Base-by-base conservation (phyloP, 2,797 vertebrate genomes). In the Neosilurus mollespiculum region DNA sequence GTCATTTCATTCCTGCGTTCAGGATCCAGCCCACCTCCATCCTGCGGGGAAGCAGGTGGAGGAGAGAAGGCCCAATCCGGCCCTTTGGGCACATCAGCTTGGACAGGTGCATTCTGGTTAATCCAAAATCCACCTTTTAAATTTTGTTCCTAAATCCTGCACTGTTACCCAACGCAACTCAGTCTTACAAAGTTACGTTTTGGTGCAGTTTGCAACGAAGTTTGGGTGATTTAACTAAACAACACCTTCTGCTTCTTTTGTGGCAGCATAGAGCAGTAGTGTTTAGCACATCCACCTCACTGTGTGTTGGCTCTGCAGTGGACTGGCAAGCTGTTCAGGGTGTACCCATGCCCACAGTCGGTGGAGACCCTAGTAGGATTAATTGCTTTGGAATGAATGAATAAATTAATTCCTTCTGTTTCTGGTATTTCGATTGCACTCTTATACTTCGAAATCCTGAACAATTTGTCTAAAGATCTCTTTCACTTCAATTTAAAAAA, bases 81-180 rank as follows among this genome's bases (percentile, higher is more conserved):
- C 93, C 96, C 89, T 94, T 95, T 88, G 92, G 91, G 87, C 94
- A 94, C 87, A 94, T 93, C 81, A 89, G 80, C 82, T 37, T 65
- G 83, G 95, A 96, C 93, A 97, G 96, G 96, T 96, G 94, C 95
- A 95, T 94, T 90, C 86, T 86, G 90, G 90, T 65, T 69, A 91
- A 67, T 65, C 54, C 58, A 77, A 43, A 15, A n/a, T 72, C 14
- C 20, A 59, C 34, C 66, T 72, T 62, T 70, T 70, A 49, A 70
- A 49, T 20, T 49, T 16, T 20, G 6, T 51, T 53, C 15, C n/a
- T 37, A 9, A 34, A 16, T 61, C 20, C 1, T 5, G 34, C 34
- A 24, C 22, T 61, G 30, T 9, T n/a, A 11, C 26, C 26, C 53
- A 3, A 1, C 9, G 2, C 14, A 4, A 58, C 1, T 12, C 11